Conservation (phyloP, 2,888 invertebrate genomes). For the Acleris sparsana region DNA sequence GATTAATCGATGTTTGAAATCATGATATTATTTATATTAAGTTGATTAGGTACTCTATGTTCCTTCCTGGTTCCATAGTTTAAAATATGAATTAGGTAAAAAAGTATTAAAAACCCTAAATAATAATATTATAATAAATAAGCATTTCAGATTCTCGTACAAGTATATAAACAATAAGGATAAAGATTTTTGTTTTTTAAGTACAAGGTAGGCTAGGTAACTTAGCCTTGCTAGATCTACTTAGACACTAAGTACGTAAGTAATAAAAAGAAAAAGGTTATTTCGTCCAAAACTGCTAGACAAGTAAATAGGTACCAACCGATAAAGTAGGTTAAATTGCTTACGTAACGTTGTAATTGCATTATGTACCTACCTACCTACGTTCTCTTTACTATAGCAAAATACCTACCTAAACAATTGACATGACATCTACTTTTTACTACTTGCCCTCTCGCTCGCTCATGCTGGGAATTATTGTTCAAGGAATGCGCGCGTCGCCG, state of each 20-base stretch:
- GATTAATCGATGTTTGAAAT: too few relatives aligned
- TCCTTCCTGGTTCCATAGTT: too few relatives aligned
- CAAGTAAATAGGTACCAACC: conserved; percentile 43
- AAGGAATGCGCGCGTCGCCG: conserved; percentile 82
- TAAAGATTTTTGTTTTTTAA: too few relatives aligned
- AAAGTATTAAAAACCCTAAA: too few relatives aligned
- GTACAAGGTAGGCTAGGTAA: too few relatives aligned
- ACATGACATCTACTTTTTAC: conserved; percentile 81
- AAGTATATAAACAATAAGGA: too few relatives aligned
- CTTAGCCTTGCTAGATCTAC: too few relatives aligned
- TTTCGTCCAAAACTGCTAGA: conserved; percentile 44
- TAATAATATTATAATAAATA: too few relatives aligned
- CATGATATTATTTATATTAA: too few relatives aligned
- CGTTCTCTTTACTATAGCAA: conserved; percentile 76
- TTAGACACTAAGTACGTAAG: conserved; percentile 17
- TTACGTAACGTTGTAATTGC: conserved; percentile 78
- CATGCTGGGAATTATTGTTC: conserved; percentile 74
- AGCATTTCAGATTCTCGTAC: too few relatives aligned
- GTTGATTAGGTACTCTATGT: too few relatives aligned
- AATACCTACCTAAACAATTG: conserved; percentile 83
- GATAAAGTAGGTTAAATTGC: conserved; percentile 74
- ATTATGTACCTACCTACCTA: conserved; percentile 77
- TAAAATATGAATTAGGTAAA: too few relatives aligned
- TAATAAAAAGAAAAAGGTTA: conserved; percentile 14
- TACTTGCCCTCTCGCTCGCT: conserved; percentile 70